Evolutionary conservation across 2,888 invertebrate genomes (phyloP).

Genomic region (Stenoptilia bipunctidactyla): DNA sequence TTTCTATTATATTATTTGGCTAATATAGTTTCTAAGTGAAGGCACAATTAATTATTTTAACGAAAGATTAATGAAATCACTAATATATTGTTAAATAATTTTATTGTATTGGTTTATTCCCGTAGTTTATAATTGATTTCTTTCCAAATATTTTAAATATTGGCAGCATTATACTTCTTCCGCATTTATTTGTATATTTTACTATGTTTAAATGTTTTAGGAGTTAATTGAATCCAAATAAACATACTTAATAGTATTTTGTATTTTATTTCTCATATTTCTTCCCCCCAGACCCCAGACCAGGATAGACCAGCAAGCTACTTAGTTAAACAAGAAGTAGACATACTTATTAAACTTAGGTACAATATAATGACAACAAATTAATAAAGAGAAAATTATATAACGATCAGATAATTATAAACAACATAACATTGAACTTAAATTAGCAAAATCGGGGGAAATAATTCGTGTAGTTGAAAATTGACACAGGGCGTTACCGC

Average conservation of each 20-base stretch:
- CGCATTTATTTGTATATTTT: constrained; percentile 67
- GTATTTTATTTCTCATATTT: too few species aligned
- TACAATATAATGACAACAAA: too few species aligned
- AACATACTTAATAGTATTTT: constrained; percentile 63
- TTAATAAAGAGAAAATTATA: too few species aligned
- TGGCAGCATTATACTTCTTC: constrained; percentile 50
- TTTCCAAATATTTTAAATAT: constrained; percentile 38
- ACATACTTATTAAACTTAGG: too few species aligned
- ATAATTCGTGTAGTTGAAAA: too few species aligned
- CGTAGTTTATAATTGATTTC: constrained; percentile 5
- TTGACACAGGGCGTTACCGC: too few species aligned
- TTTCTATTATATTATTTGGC: constrained; percentile 44
- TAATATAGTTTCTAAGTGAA: constrained; percentile 61
- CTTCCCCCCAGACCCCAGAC: too few species aligned
- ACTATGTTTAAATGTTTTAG: constrained; percentile 67
- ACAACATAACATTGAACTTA: too few species aligned
- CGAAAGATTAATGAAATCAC: constrained; percentile 40
- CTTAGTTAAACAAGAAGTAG: too few species aligned
- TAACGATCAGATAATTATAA: too few species aligned
- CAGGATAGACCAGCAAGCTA: too few species aligned
- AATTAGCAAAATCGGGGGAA: too few species aligned
- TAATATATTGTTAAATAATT: constrained; percentile 68
- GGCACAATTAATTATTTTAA: constrained; percentile 64
- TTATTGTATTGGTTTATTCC: constrained; percentile 53
- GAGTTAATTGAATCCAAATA: constrained; percentile 62